Evolutionary conservation across 2,797 vertebrate genomes (phyloP).

Genomic region (Lateolabrax maculatus): DNA sequence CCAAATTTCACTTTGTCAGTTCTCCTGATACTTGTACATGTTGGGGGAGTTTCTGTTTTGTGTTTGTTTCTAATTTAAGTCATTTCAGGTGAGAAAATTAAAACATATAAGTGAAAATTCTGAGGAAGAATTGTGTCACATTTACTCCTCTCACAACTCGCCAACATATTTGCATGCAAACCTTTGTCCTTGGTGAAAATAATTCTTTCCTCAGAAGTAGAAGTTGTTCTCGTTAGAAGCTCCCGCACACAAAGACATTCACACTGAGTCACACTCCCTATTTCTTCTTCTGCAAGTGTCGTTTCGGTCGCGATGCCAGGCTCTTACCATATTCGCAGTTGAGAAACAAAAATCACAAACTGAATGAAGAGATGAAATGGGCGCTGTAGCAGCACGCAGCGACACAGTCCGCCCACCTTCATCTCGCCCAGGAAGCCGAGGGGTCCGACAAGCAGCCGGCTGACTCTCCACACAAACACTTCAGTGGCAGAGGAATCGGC

Average conservation of each 20-base stretch:
- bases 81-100: not conserved
- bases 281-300: slow-evolving; percentile 33
- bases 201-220: slow-evolving; percentile 22
- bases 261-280: slow-evolving; percentile 52
- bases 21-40: not conserved
- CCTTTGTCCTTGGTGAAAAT: slow-evolving; percentile 13
- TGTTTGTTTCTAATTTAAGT: not conserved
- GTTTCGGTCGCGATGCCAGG: slow-evolving; percentile 11
- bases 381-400: slow-evolving; percentile 30
- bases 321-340: slow-evolving; percentile 15
- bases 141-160: not conserved
- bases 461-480: slow-evolving; percentile 41
- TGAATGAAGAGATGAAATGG: slow-evolving; percentile 46
- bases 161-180: slow-evolving; percentile 41
- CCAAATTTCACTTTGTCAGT: not conserved
- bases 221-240: slow-evolving; percentile 43
- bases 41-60: not conserved
- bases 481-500: slow-evolving; percentile 29
- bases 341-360: slow-evolving; percentile 28
- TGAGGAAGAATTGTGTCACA: not conserved
- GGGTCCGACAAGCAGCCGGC: slow-evolving; percentile 45
- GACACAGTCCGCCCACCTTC: slow-evolving; percentile 59
- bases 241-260: slow-evolving; percentile 31
- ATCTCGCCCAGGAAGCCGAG: slow-evolving; percentile 44
- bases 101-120: not conserved